Evolutionary conservation across 2,888 invertebrate genomes (phyloP).

Genomic region (Caenorhabditis sp.): DNA sequence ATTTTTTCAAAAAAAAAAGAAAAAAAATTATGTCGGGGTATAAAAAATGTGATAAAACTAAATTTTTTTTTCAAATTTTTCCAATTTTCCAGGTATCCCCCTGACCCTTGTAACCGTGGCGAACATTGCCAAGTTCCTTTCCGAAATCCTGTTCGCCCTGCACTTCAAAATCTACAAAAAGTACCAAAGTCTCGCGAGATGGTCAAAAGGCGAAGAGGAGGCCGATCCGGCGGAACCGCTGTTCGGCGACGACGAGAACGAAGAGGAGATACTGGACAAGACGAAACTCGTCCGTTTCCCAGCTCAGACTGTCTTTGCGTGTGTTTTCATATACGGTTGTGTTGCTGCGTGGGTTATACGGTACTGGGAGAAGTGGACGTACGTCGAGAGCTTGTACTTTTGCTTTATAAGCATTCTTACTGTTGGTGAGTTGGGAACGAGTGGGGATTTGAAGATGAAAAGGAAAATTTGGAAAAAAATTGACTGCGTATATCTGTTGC

Average conservation of each 20-base stretch:
- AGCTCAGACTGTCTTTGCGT: slow-evolving; percentile 79
- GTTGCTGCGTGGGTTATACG: slow-evolving; percentile 76
- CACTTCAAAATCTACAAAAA: slow-evolving; percentile 80
- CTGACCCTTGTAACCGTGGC: slow-evolving; percentile 79
- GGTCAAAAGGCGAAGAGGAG: slow-evolving; percentile 61
- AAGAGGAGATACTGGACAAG: slow-evolving; percentile 80
- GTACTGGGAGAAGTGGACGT: slow-evolving; percentile 77
- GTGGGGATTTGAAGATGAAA: no score
- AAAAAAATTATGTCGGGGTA: not conserved
- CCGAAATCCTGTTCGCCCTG: slow-evolving; percentile 79
- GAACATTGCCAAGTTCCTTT: slow-evolving; percentile 81
- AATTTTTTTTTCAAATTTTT: not conserved
- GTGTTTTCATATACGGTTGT: slow-evolving; percentile 80
- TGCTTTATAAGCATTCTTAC: slow-evolving; percentile 82
- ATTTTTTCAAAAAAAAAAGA: not conserved
- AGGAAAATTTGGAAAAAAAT: no score
- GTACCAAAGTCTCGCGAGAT: slow-evolving; percentile 25
- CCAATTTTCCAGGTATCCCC: slow-evolving; percentile 67
- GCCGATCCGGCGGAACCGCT: slow-evolving; percentile 67
- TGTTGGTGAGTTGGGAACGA: slow-evolving; percentile 80
- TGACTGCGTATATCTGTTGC: no score
- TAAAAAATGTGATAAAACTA: not conserved
- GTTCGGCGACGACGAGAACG: slow-evolving; percentile 80
- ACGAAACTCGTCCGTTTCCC: slow-evolving; percentile 81
- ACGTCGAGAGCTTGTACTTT: slow-evolving; percentile 80